phyloP scores from a whole-genome alignment of 2,888 invertebrate genomes.

The Eupithecia insigniata region DNA sequence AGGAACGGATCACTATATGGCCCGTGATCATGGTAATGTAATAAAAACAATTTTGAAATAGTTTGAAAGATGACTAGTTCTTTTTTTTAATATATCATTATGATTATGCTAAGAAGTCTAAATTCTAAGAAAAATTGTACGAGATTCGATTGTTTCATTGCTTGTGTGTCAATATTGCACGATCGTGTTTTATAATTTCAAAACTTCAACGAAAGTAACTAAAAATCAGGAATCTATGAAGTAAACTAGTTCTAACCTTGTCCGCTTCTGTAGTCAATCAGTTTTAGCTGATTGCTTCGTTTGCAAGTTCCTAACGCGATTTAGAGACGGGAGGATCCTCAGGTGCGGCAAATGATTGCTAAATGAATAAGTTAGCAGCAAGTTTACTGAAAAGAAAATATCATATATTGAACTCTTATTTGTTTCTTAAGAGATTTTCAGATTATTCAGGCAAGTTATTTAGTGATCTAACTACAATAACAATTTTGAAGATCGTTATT shows the following conservation, averaged over 20 bases:
- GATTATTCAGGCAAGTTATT: background rate
- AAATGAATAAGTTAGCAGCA: constrained; percentile 3
- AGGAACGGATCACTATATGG: no score
- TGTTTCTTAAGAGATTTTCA: background rate
- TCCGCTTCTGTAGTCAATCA: constrained; percentile 22
- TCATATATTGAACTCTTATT: background rate
- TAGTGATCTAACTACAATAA: background rate
- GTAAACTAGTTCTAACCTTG: constrained; percentile 8
- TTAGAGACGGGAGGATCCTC: constrained; percentile 14
- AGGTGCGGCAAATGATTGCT: constrained; percentile 19
- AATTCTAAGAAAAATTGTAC: no score
- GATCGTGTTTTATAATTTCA: background rate
- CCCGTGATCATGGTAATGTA: no score
- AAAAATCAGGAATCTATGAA: background rate
- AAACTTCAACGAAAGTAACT: background rate
- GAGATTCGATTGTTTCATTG: no score
- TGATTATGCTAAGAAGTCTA: no score
- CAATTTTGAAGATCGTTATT: no score
- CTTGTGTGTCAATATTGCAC: no score
- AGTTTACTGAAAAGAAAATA: background rate
- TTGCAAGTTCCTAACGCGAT: constrained; percentile 32
- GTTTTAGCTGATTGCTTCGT: constrained; percentile 27
- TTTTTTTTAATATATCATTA: no score
- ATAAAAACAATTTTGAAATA: background rate
- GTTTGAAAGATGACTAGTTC: background rate